Percentiles rank a stretch among this genome's conserved stretches.
Conservation (phyloP, 2,888 invertebrate genomes). For the Rhagophthalmus giganteus region DNA sequence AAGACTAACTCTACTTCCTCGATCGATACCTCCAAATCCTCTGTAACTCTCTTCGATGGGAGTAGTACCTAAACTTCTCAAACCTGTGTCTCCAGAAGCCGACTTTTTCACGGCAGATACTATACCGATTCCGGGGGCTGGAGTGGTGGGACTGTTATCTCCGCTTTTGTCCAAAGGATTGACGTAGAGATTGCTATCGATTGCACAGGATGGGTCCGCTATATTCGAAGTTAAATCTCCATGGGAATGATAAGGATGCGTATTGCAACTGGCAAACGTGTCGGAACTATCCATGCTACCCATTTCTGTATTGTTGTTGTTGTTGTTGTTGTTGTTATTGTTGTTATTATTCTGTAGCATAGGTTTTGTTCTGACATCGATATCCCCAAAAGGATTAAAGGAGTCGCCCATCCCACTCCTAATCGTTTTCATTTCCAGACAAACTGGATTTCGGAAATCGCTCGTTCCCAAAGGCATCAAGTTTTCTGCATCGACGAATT, state of each 20-base stretch:
- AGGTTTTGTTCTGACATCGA: conserved; percentile 26
- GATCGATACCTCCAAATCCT: conserved; percentile 56
- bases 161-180: conserved; percentile 76
- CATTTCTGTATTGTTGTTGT: conserved; percentile 55
- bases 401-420: conserved; percentile 56
- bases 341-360: conserved; percentile 39
- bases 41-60: conserved; percentile 61
- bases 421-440: conserved; percentile 75
- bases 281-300: conserved; percentile 79
- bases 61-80: conserved; percentile 67
- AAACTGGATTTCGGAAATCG: conserved; percentile 81
- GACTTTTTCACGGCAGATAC: conserved; percentile 71
- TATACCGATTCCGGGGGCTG: conserved; percentile 50
- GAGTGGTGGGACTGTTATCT: conserved; percentile 55
- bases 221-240: conserved; percentile 57
- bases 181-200: conserved; percentile 83
- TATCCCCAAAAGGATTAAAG: conserved; percentile 37
- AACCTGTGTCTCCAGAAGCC: conserved; percentile 75
- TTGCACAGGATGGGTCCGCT: conserved; percentile 50
- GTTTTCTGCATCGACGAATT: conserved; percentile 88
- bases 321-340: conserved; percentile 49
- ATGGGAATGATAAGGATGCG: conserved; percentile 88
- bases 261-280: conserved; percentile 95
- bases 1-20: conserved; percentile 62
- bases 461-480: conserved; percentile 84